Evolutionary conservation across 2,797 vertebrate genomes (phyloP), one percentile per base, ranked within the genome.

Genomic region (Astyanax mexicanus): DNA sequence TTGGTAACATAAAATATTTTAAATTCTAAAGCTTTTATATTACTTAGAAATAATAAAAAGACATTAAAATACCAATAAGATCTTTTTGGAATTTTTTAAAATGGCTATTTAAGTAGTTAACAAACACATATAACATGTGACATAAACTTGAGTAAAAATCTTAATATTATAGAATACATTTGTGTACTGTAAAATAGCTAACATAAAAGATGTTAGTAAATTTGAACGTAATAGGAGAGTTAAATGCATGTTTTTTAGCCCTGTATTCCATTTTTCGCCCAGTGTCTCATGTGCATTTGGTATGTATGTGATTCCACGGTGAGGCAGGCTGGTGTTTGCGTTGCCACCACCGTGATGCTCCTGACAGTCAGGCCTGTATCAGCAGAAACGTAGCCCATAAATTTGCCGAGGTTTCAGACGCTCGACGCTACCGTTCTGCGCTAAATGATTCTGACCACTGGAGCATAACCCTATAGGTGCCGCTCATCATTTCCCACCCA

Each of bases 381-480:
- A 93, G 92, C 92, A 91, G 84, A 90, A 92, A 89, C 76, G 84
- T 82, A 80, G 78, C 72, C 88, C 85, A 90, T 93, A 91, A 91
- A 92, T 71, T 91, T 85, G 83, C 87, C 79, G 81, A 85, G 86
- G 85, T 90, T 91, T 90, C 78, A 83, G 82, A 89, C 82, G 81
- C 80, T 68, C 71, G 40, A 51, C 81, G 84, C 86, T 85, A 85
- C 83, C 85, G 86, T 87, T 32, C 81, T 83, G 87, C 87, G 88
- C 78, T 86, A 90, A 90, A 92, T 90, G 86, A 69, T 60, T 13
- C 38, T 17, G 49, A 38, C 51, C 51, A 55, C 38, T n/a, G 49
- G 52, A 74, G 37, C 58, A 29, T 37, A 37, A 32, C 54, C 6
- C 13, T 57, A 17, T 27, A 57, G 27, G 5, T 54, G 5, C 6